Evolutionary conservation across 2,797 vertebrate genomes (phyloP).

Genomic region (Lerista edwardsae): DNA sequence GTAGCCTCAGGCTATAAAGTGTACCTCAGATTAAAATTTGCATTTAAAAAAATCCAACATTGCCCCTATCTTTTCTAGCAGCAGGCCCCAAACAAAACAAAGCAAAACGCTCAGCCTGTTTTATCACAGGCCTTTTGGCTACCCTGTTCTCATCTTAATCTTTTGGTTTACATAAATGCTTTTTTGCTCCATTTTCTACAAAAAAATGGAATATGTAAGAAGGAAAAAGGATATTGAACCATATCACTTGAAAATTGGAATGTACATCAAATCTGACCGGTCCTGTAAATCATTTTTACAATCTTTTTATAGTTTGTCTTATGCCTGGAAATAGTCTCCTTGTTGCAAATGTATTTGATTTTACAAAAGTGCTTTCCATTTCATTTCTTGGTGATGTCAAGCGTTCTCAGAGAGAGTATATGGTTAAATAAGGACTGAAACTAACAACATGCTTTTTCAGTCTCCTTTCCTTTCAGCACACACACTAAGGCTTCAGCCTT

Average conservation of each 20-base stretch:
- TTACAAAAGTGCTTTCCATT: not conserved
- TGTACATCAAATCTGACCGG: not conserved
- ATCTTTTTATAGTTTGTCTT: conserved; percentile 13
- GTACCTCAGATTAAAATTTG: too few species aligned
- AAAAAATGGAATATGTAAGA: not conserved
- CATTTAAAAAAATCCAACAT: too few species aligned
- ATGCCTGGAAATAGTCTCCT: not conserved
- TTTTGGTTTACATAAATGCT: not conserved
- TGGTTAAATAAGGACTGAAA: not conserved
- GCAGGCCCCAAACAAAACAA: too few species aligned
- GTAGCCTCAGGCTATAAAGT: too few species aligned
- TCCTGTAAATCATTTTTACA: not conserved
- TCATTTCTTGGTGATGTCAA: not conserved
- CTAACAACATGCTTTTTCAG: not conserved
- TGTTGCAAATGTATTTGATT: not conserved
- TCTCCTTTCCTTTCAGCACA: not conserved
- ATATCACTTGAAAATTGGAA: not conserved
- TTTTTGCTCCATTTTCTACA: not conserved
- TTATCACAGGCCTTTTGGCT: too few species aligned
- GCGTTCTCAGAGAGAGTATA: not conserved
- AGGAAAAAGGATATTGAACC: not conserved
- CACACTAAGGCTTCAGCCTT: not conserved
- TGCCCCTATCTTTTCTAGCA: too few species aligned
- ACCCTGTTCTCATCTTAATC: too few species aligned
- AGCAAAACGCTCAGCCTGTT: too few species aligned